Evolutionary conservation across 1,140 invertebrate species (phyloP), one percentile per base, ranked within the genome.

Genomic region (Telenomus remus): DNA sequence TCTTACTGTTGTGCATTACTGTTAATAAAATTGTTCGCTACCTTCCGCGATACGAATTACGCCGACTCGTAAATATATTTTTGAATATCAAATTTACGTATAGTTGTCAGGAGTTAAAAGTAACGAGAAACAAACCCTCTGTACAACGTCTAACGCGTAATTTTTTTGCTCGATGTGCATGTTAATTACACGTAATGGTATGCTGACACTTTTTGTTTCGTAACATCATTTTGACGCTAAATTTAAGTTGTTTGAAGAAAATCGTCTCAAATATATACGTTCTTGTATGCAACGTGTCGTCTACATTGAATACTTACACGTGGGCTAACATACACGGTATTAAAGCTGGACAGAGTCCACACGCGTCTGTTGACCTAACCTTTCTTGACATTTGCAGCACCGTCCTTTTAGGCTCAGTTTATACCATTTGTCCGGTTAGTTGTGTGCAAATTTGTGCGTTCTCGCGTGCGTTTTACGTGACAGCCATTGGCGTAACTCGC

Each of bases 341-440:
- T 80, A 85, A 81, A 81, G 82, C 77, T 75, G 56, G 80, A 76
- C 82, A 79, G 80, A 81, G 78, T 83, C 79, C 80, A 81, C 76
- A 75, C 43, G 53, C 65, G 55, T 66, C 59, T 65, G 49, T 68
- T 54, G 65, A 61, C 72, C 72, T 70, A 76, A 71, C 71, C 68
- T 50, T 42, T 47, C 68, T 61, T 56, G 10, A 43, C 53, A 63
- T 68, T 74, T 57, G 43, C 47, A 51, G 39, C 46, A 59, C 71
- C 69, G 66, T 72, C 69, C 75, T 69, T 66, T 76, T 73, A 74
- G 79, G 76, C 74, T 79, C 69, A 69, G 51, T 77, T 63, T 48
- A 53, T 72, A 59, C 66, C 66, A 57, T 70, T 72, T 77, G 57
- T 51, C 37, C 57, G 63, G 9, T 47, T 66, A 50, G 66, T 70